phyloP scores from a whole-genome alignment of 2,888 invertebrate genomes.

The Cenopis cana region DNA sequence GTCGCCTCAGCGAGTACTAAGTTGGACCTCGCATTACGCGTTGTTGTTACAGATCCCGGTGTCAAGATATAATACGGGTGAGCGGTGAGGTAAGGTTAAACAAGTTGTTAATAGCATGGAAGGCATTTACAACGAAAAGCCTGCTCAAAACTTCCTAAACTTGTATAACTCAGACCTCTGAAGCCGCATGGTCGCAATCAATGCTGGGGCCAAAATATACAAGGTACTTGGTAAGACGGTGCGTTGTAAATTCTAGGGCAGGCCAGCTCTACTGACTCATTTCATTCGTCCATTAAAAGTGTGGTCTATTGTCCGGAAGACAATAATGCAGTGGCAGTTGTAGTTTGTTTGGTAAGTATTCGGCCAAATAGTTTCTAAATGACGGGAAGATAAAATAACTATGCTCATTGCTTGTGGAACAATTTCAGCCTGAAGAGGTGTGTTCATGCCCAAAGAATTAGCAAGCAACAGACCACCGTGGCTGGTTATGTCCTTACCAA shows the following conservation, averaged over 20 bases:
- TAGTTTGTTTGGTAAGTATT: not conserved
- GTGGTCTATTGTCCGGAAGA: not conserved
- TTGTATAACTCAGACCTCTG: not conserved
- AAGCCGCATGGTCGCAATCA: not conserved
- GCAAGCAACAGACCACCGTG: no score
- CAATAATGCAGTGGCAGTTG: no score
- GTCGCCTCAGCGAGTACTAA: not conserved
- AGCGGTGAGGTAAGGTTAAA: not conserved
- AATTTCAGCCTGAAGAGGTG: no score
- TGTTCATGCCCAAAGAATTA: no score
- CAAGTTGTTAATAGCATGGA: not conserved
- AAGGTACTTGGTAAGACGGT: not conserved
- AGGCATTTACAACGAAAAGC: not conserved
- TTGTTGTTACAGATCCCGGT: not conserved
- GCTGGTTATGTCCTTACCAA: no score
- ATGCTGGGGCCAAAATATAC: not conserved
- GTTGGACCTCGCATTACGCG: not conserved
- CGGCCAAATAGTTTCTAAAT: not conserved
- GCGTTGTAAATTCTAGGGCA: not conserved
- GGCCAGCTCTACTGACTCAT: not conserved
- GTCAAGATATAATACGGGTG: not conserved
- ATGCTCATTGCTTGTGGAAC: no score
- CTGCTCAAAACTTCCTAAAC: not conserved
- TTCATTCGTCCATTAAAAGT: conserved; percentile 19
- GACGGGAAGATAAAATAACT: no score